Evolutionary conservation across 2,888 invertebrate genomes (phyloP), one percentile per base, ranked within the genome.

Genomic region (Drosophila mayaguana): DNA sequence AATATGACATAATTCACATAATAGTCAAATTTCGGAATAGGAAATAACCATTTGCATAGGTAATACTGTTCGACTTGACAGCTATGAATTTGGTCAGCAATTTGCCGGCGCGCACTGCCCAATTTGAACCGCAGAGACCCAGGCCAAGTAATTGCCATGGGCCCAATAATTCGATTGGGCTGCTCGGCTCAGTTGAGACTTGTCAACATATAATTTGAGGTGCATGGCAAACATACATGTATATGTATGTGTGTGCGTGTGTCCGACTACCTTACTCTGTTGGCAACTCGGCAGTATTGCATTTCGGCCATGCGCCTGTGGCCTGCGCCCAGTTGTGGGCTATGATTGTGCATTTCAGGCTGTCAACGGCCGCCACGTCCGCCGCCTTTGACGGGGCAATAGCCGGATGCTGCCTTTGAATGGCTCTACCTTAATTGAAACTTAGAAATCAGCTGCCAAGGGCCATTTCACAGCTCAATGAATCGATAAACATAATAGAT

Each of bases 121-220:
- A 60, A 56, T 48, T 59, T 16, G 57, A 53, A 12, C 38, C 32
- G 46, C n/a, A n/a, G 62, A 14, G 20, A 18, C 22, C 8, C 20
- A 34, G 59, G 50, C 65, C 56, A 72, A 63, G 59, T 65, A 68
- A 72, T 64, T 63, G 64, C 55, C 48, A 25, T 25, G 48, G 18
- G 67, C 45, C 53, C 62, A 57, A 75, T 75, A 71, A 78, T 66
- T 63, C 38, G 48, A 78, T 78, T 78, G 53, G 38, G 50, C 8
- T 16, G 28, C 14, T 22, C 12, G 36, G 53, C 34, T 59, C 45
- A 40, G 36, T 32, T 25, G 36, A 38, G 32, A 14, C 43, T 42
- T 36, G 51, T 66, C 25, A 61, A 57, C 56, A 50, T 57, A 25
- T 42, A 50, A 66, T 71, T 32, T 61, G 48, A 43, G 51, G 20